phyloP scores from a whole-genome alignment of 1,140 invertebrate genomes.

The Drosophila busckii region DNA sequence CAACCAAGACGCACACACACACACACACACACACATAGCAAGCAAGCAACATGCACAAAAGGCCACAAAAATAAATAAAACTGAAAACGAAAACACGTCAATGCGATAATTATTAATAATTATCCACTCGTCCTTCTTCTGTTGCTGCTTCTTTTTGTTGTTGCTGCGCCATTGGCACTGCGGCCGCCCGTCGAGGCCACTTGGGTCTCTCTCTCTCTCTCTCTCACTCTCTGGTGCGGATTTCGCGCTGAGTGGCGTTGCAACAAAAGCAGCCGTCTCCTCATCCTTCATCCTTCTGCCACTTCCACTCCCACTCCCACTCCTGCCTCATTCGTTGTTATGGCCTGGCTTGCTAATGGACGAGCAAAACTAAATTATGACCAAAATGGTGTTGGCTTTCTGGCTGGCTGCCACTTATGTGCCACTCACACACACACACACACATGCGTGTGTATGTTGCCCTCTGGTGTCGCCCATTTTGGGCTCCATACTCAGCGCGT shows the following conservation, averaged over 20 bases:
- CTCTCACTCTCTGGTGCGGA: conserved; percentile 44
- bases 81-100: conserved; percentile 71
- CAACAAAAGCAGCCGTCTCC: conserved; percentile 52
- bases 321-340: not conserved
- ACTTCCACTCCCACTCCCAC: not conserved
- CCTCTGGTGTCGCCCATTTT: conserved; percentile 40
- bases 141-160: conserved; percentile 21
- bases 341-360: conserved; percentile 63
- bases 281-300: not conserved
- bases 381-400: conserved; percentile 76
- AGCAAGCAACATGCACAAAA: conserved; percentile 3
- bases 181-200: conserved; percentile 53
- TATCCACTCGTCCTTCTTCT: conserved; percentile 75
- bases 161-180: conserved; percentile 13
- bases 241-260: conserved; percentile 60
- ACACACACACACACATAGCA: conserved; percentile 20
- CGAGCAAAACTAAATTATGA: conserved; percentile 74
- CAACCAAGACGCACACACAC: conserved; percentile 17
- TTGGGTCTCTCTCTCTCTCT: conserved; percentile 12
- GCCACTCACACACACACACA: conserved; percentile 51
- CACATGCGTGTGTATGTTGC: not conserved
- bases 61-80: conserved; percentile 43
- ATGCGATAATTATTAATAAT: conserved; percentile 77
- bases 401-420: conserved; percentile 74
- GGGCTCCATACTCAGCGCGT: conserved; percentile 44